Conservation (phyloP, 2,113 vertebrate species). For the Oenanthe oenanthe region DNA sequence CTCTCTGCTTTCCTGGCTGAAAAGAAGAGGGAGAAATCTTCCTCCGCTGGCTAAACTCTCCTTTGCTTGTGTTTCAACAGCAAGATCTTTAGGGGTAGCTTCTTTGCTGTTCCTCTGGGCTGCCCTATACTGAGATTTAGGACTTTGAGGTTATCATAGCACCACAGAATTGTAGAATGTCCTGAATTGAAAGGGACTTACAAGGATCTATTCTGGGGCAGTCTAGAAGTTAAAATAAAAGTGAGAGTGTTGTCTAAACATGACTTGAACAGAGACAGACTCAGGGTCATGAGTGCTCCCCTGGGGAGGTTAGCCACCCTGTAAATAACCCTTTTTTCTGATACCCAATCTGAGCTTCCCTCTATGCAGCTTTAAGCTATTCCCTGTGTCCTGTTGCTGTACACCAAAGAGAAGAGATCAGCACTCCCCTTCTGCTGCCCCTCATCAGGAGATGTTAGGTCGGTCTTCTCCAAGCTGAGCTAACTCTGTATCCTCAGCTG, state of each 20-base stretch:
- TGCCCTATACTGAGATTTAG: background rate
- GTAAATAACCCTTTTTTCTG: background rate
- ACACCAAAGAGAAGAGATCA: background rate
- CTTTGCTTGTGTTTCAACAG: background rate
- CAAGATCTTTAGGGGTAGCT: background rate
- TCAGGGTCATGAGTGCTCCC: background rate
- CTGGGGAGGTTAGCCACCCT: background rate
- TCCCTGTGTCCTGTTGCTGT: background rate
- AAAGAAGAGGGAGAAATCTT: background rate
- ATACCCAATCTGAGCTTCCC: background rate
- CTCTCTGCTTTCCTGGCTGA: background rate
- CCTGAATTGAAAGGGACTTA: background rate
- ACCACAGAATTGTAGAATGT: background rate
- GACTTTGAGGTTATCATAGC: background rate
- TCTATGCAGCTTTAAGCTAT: background rate
- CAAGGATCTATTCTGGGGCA: rapidly evolving
- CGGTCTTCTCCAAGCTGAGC: background rate
- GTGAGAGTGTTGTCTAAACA: background rate
- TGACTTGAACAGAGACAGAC: background rate
- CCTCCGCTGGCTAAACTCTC: background rate
- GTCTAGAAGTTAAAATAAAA: background rate
- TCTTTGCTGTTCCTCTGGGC: background rate
- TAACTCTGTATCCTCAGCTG: background rate
- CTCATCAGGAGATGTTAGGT: background rate
- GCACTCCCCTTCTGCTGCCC: background rate